phyloP scores from a whole-genome alignment of 2,113 vertebrate species.

The Sander vitreus region DNA sequence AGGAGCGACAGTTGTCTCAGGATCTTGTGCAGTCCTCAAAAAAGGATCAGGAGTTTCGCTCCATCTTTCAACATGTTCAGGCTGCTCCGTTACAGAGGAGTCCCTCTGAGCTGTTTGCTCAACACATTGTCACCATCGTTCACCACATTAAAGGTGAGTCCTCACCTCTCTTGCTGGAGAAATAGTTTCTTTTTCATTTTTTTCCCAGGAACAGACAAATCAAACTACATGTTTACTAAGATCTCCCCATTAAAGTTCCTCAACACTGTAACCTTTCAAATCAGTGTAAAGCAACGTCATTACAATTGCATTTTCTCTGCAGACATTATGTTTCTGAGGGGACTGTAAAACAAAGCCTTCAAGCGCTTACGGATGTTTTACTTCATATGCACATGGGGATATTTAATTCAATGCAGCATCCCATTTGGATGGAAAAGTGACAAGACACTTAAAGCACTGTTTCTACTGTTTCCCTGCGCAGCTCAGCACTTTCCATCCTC shows the following conservation, averaged over 20 bases:
- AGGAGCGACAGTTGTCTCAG: conserved; percentile 93
- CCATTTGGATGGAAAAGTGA: conserved; percentile 1
- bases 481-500: conserved; percentile 96
- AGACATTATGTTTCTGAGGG: neutral
- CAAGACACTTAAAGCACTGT: neutral
- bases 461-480: conserved; percentile 70
- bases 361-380: neutral
- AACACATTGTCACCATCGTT: conserved; percentile 97
- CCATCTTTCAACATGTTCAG: conserved; percentile 95
- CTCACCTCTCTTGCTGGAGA: neutral
- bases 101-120: conserved; percentile 95
- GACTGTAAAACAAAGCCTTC: conserved; percentile 1
- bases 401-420: neutral
- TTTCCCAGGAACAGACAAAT: neutral
- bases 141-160: conserved; percentile 94
- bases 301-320: neutral
- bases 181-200: neutral
- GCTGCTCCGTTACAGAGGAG: conserved; percentile 89
- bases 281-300: neutral
- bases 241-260: neutral
- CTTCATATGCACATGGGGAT: neutral
- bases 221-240: neutral
- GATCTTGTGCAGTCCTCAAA: conserved; percentile 94
- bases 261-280: neutral
- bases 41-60: conserved; percentile 94